Percentiles rank a stretch among this genome's conserved stretches.
Evolutionary conservation across 2,888 invertebrate species (phyloP).

Genomic region (Callinectes sapidus): DNA sequence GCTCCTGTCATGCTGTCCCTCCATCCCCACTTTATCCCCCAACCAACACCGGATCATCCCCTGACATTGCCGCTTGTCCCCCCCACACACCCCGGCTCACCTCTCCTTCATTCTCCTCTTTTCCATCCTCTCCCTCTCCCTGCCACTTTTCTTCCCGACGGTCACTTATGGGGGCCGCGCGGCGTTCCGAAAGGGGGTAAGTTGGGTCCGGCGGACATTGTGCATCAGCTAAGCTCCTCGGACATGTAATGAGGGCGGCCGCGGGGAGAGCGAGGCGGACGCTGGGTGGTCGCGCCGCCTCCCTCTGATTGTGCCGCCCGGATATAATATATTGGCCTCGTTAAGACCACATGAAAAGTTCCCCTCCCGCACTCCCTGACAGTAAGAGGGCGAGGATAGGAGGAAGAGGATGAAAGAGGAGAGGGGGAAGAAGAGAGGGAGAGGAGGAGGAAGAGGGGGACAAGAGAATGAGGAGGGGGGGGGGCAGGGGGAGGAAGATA

Average conservation of each 20-base stretch:
- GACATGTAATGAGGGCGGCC: constrained; percentile 47
- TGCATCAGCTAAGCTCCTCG: constrained; percentile 47
- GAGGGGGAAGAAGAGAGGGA: neutral
- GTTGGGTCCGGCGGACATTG: constrained; percentile 46
- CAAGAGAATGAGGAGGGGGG: neutral
- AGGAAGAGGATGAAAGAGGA: neutral
- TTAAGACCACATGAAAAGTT: constrained; percentile 39
- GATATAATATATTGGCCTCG: constrained; percentile 43
- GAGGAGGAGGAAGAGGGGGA: neutral
- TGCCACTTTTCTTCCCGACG: constrained; percentile 23
- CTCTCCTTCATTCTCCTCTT: neutral
- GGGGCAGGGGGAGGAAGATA: neutral
- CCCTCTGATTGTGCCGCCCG: constrained; percentile 34
- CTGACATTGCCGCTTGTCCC: neutral
- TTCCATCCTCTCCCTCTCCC: neutral
- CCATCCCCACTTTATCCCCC: neutral
- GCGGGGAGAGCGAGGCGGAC: constrained; percentile 12
- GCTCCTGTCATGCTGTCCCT: constrained; percentile 26
- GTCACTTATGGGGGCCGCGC: constrained; percentile 33
- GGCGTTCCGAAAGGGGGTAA: constrained; percentile 47
- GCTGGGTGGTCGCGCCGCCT: constrained; percentile 36
- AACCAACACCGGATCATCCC: constrained; percentile 36
- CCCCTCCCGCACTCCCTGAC: neutral
- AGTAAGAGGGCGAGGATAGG: constrained; percentile 3
- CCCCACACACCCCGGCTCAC: neutral